Percentiles rank a stretch among this genome's conserved stretches.
Conservation (phyloP, 2,113 vertebrate genomes). For the Fulica atra region DNA sequence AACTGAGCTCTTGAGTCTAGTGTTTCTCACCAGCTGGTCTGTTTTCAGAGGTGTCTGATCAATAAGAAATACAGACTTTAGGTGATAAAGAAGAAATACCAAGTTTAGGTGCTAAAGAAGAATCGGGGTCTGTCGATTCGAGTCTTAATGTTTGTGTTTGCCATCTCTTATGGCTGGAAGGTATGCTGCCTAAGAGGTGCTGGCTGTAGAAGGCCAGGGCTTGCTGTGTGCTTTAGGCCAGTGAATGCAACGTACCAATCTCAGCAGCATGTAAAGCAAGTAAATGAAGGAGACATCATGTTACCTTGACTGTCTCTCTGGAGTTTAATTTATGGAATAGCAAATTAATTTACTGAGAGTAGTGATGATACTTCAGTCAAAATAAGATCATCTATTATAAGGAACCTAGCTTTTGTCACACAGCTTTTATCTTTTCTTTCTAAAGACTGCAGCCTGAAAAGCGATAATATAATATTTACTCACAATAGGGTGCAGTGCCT, state of each 20-base stretch:
- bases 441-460: background rate
- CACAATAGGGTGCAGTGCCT: background rate
- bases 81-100: background rate
- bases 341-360: constrained; percentile 14
- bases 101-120: background rate
- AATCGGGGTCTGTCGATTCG: background rate
- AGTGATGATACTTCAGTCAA: constrained; percentile 18
- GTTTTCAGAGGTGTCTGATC: background rate
- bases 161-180: background rate
- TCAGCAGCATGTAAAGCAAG: background rate
- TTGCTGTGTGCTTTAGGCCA: background rate
- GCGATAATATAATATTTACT: constrained; percentile 25
- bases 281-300: background rate
- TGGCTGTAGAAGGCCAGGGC: background rate
- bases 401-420: constrained; percentile 23
- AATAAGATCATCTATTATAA: constrained; percentile 14
- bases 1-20: background rate
- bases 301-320: background rate
- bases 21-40: background rate
- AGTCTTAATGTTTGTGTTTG: background rate
- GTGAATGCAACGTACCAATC: background rate
- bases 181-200: background rate
- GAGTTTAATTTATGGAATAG: constrained; percentile 37
- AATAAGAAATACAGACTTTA: background rate
- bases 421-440: constrained; percentile 40